Evolutionary conservation across 2,888 invertebrate species (phyloP).

Genomic region (Exephanes ischioxanthus): DNA sequence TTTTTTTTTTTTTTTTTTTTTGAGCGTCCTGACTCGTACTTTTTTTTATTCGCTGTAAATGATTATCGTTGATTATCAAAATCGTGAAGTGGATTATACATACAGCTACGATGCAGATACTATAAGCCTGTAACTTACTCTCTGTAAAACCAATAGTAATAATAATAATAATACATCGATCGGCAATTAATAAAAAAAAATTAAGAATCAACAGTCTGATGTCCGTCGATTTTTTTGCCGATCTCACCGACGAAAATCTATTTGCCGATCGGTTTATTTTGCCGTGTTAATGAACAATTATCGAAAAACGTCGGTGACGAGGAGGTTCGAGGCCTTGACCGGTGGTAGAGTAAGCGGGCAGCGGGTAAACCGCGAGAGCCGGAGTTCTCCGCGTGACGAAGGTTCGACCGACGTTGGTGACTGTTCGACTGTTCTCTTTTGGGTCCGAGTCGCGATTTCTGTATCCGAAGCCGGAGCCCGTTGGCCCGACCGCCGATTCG

Average conservation of each 20-base stretch:
- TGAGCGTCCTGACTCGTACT: too few species aligned
- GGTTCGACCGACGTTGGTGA: slow-evolving; percentile 45
- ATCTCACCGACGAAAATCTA: background rate
- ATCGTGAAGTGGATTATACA: too few species aligned
- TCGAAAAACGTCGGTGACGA: slow-evolving; percentile 21
- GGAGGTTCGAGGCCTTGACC: slow-evolving; percentile 40
- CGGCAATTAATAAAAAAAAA: too few species aligned
- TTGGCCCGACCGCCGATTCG: slow-evolving; percentile 6
- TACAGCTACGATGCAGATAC: too few species aligned
- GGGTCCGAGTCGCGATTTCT: slow-evolving; percentile 47
- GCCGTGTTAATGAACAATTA: slow-evolving; percentile 34
- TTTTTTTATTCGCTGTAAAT: too few species aligned
- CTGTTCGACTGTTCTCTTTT: slow-evolving; percentile 42
- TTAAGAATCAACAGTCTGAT: too few species aligned
- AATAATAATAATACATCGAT: too few species aligned
- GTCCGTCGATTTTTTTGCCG: too few species aligned
- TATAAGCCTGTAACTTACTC: too few species aligned
- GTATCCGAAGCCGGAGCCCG: slow-evolving; percentile 19
- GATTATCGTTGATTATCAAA: too few species aligned
- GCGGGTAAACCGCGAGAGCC: slow-evolving; percentile 55
- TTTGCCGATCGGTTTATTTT: background rate
- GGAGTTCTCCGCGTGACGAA: slow-evolving; percentile 52
- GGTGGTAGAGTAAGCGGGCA: slow-evolving; percentile 33
- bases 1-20: too few species aligned
- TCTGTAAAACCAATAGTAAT: too few species aligned